Evolutionary conservation across 2,113 vertebrate species (phyloP).

Genomic region (Regulus satrapa): DNA sequence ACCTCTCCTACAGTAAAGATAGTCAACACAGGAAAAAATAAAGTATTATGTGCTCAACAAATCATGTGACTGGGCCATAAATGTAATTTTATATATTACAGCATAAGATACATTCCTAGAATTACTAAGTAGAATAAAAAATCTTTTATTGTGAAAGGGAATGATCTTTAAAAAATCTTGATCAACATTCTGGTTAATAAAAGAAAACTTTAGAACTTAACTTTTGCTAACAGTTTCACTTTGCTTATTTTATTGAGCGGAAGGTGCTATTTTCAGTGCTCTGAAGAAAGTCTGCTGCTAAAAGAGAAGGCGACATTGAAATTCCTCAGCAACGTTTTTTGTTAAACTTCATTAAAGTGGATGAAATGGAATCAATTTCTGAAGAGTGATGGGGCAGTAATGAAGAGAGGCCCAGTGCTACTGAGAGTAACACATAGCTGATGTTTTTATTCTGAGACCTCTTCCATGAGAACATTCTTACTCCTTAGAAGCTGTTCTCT

Average conservation of each 20-base stretch:
- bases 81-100: not conserved
- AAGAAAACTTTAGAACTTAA: not conserved
- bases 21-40: not conserved
- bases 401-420: conserved; percentile 33
- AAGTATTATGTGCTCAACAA: not conserved
- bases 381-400: conserved; percentile 47
- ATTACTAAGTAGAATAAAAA: not conserved
- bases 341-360: conserved; percentile 63
- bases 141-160: not conserved
- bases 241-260: not conserved
- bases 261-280: not conserved
- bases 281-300: not conserved
- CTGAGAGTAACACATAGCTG: not conserved
- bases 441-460: conserved; percentile 36
- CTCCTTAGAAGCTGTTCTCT: not conserved
- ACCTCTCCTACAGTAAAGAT: not conserved
- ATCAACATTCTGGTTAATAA: not conserved
- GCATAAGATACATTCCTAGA: not conserved
- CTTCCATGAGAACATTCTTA: not conserved
- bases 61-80: not conserved
- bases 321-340: conserved; percentile 47
- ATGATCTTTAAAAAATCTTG: rapidly evolving
- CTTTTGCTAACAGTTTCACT: not conserved
- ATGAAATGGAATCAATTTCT: conserved; percentile 65
- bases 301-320: conserved; percentile 10